Base-by-base conservation (phyloP, 2,113 vertebrate species). In the Ariopsis seemanni region DNA sequence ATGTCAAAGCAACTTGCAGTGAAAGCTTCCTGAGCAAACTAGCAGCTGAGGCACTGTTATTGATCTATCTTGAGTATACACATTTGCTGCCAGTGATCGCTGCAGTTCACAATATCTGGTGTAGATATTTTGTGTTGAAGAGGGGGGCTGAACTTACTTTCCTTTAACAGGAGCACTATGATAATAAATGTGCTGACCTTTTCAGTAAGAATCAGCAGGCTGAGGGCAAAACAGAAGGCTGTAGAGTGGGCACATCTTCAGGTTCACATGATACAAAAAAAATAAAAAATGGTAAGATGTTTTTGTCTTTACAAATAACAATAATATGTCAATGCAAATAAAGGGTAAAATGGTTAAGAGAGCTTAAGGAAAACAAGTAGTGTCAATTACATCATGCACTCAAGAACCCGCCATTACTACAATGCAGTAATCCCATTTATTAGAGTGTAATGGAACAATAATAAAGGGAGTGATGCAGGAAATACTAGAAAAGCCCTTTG, bases 371-470 rank as follows among this genome's bases (percentile, higher is more conserved):
- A 67, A 58, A 50, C 75, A 57, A 53, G 52, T 71, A 79, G 3
- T 27, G 62, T 71, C 52, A 27, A 79, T 67, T 86, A 63, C 50
- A 48, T 55, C 63, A 71, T 48, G 30, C 27, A 81, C 77, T 71
- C 20, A 42, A 58, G 30, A 71, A 52, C 27, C 52, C 62, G 48
- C 20, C 58, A 77, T 60, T 53, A 86, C 50, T 52, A 42, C 50
- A 65, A 22, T 57, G 62, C 30, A 81, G 50, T 81, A 71, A 86
- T 15, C 7, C 15, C 17, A 81, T 71, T 80, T 42, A 53, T 80
- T 48, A 69, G 60, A 55, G 27, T 25, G 62, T 86, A 86, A 80
- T 86, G 62, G 75, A 86, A 80, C 57, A 57, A 42, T 34, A 27
- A 17, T 63, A 11, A 67, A 55, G 62, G 50, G 69, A 34, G 27